Base-by-base conservation (phyloP, 1,140 invertebrate species). In the Bradysia coprophila region DNA sequence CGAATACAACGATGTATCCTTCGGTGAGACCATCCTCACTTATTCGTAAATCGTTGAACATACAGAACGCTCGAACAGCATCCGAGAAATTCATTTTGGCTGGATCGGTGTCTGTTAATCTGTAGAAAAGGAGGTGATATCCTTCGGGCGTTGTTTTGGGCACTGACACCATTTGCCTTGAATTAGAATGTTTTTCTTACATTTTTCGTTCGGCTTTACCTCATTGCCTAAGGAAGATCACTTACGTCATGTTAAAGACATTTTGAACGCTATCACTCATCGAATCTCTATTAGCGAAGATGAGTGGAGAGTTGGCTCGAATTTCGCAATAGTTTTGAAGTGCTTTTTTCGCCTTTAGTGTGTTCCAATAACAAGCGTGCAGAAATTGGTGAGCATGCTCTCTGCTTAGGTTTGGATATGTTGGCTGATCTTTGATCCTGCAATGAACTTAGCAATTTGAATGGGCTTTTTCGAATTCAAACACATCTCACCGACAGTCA, bases 1-100 rank as follows among this genome's bases (percentile, higher is more conserved):
- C 74, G 48, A 77, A 75, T 40, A 76, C 64, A 21, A 75, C 69
- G 23, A 76, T 63, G 52, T 75, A 75, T 2, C 73, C 74, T 18
- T 73, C 67, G n/a, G 63, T 63, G 3, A 74, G 0, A 4, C 68
- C 63, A 51, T 75, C 72, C 48, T 75, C 73, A 0, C 72, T 74
- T 18, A 76, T 48, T 32, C 69, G 62, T 21, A 71, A 56, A 48
- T 76, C 73, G 49, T 75, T 75, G 51, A 73, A 72, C 66, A 75
- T 73, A 53, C 73, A 74, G 54, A 77, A 75, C 2, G 68, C 64
- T 48, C 69, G 66, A 5, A 75, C 60, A 0, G 64, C 66, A 43
- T 75, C 72, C 18, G 62, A 62, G 53, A 76, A 75, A 47, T 67
- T 65, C 45, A 75, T 53, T 49, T 73, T 72, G 37, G 66, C 69